Evolutionary conservation across 2,113 vertebrate species (phyloP).

Genomic region (Procavia capensis): DNA sequence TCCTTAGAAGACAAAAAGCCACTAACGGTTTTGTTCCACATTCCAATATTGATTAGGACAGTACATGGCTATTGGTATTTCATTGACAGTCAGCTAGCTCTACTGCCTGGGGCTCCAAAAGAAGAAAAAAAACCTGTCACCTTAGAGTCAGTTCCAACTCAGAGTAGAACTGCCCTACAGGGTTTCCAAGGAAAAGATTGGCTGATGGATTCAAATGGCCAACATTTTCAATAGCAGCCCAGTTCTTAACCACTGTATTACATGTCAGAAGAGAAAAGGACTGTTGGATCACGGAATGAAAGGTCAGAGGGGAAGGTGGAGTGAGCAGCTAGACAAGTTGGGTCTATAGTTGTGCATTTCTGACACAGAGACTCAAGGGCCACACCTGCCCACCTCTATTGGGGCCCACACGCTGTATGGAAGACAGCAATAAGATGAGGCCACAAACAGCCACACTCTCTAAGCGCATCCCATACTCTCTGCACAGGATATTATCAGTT

Average conservation of each 20-base stretch:
- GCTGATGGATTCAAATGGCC: too few relatives aligned
- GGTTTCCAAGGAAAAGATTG: too few relatives aligned
- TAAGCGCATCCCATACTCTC: neutral
- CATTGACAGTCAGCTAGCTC: neutral
- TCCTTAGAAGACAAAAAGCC: slow-evolving; percentile 51
- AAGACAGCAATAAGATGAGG: neutral
- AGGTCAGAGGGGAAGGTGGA: neutral
- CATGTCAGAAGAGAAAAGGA: neutral
- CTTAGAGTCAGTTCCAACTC: too few relatives aligned
- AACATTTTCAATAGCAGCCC: too few relatives aligned
- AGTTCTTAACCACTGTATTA: too few relatives aligned
- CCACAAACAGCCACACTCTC: neutral
- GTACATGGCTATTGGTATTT: neutral
- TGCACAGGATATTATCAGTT: neutral
- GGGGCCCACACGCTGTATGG: neutral
- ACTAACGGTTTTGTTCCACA: slow-evolving; percentile 55
- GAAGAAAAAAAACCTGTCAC: too few relatives aligned
- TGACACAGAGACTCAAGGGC: neutral
- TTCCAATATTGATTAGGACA: slow-evolving; percentile 38
- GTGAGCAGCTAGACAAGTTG: neutral
- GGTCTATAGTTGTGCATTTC: neutral
- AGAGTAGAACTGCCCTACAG: too few relatives aligned
- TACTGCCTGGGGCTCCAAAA: neutral
- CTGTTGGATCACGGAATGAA: neutral
- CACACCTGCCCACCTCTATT: neutral